Evolutionary conservation across 2,888 invertebrate species (phyloP).

Genomic region (Uropetala carovei): DNA sequence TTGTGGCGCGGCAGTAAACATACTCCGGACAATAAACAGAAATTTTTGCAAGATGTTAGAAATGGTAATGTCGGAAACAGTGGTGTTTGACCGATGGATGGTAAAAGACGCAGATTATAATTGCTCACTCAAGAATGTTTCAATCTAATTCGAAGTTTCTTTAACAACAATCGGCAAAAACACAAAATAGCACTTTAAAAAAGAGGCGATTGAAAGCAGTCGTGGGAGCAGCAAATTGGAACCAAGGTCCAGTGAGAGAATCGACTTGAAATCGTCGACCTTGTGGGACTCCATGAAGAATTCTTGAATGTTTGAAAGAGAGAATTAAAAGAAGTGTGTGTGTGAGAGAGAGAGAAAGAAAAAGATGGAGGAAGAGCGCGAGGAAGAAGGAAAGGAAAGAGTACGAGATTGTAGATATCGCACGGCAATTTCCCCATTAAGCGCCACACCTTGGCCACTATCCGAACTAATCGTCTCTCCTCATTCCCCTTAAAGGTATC

Average conservation of each 20-base stretch:
- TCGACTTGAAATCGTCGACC: neutral
- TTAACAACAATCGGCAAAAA: neutral
- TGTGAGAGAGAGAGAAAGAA: neutral
- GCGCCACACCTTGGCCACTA: conserved; percentile 60
- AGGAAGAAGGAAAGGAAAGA: neutral
- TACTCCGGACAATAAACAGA: no score
- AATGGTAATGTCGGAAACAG: no score
- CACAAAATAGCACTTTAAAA: conserved; percentile 1
- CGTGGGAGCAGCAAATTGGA: neutral
- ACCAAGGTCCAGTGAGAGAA: neutral
- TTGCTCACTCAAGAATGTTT: no score
- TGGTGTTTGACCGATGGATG: no score
- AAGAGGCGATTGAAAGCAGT: neutral
- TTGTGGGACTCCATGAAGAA: neutral
- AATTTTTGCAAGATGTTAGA: no score
- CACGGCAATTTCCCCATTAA: conserved; percentile 58
- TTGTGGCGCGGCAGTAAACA: no score
- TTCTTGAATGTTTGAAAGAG: no score
- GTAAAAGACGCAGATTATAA: no score
- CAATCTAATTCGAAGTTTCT: no score
- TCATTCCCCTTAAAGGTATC: conserved; percentile 30
- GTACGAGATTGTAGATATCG: conserved; percentile 60
- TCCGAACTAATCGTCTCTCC: conserved; percentile 55
- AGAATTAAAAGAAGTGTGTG: neutral
- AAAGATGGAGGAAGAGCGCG: neutral